phyloP scores from a whole-genome alignment of 1,140 invertebrate species.

The Himalopsyche phryganea region DNA sequence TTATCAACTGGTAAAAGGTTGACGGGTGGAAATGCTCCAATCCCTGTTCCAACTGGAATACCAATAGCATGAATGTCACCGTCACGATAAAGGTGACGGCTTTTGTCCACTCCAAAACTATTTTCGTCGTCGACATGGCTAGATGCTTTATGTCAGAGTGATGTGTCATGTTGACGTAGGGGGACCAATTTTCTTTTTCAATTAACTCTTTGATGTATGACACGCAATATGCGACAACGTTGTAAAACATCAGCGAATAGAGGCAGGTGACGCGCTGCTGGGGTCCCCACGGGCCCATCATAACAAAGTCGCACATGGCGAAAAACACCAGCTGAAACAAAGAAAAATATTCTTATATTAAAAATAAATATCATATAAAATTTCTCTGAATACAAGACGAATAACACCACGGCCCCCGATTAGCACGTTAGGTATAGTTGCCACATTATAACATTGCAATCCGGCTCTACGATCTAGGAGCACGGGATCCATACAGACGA shows the following conservation, averaged over 20 bases:
- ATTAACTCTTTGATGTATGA: slow-evolving; percentile 69
- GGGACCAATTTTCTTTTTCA: slow-evolving; percentile 72
- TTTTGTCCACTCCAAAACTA: slow-evolving; percentile 79
- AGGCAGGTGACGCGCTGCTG: slow-evolving; percentile 64
- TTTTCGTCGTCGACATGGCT: slow-evolving; percentile 77
- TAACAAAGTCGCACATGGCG: slow-evolving; percentile 64
- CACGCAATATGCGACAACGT: slow-evolving; percentile 73
- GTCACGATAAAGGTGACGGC: slow-evolving; percentile 77
- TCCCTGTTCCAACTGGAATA: slow-evolving; percentile 71
- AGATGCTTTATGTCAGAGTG: slow-evolving; percentile 71
- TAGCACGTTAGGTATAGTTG: too few species aligned
- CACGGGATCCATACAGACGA: too few species aligned
- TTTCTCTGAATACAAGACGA: too few species aligned
- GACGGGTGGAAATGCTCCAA: slow-evolving; percentile 70
- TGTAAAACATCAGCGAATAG: slow-evolving; percentile 78
- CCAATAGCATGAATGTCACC: slow-evolving; percentile 71
- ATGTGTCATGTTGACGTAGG: slow-evolving; percentile 68
- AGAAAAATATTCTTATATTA: too few species aligned
- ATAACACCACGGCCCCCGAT: too few species aligned
- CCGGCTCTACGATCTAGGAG: too few species aligned
- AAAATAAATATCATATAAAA: too few species aligned
- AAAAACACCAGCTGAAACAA: slow-evolving; percentile 67
- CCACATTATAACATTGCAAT: too few species aligned
- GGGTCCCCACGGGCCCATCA: slow-evolving; percentile 48
- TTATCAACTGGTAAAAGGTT: slow-evolving; percentile 46